A percentile compares a stretch with the other conserved stretches of the same genome.
Evolutionary conservation across 1,140 invertebrate genomes (phyloP).

Genomic region (Phortica variegata): DNA sequence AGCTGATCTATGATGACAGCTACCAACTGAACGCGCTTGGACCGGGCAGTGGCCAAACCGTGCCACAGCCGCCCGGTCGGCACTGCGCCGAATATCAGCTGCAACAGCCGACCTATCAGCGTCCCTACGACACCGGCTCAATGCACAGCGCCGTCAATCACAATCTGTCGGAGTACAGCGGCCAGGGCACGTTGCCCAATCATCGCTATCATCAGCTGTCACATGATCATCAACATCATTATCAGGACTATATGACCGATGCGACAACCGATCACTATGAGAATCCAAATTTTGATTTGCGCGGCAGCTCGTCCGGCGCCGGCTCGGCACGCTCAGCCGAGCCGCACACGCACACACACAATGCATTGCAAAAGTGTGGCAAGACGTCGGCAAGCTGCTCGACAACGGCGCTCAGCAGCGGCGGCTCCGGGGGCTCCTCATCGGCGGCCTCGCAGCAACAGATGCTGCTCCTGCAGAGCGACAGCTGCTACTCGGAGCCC

Average conservation of each 20-base stretch:
- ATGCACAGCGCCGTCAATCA: slow-evolving; percentile 35
- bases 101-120: slow-evolving; percentile 48
- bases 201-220: slow-evolving; percentile 20
- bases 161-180: slow-evolving; percentile 28
- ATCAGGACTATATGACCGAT: slow-evolving; percentile 38
- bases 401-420: slow-evolving; percentile 20
- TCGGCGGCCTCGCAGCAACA: slow-evolving; percentile 38
- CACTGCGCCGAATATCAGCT: slow-evolving; percentile 30
- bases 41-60: neutral
- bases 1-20: slow-evolving; percentile 71
- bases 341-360: too few species aligned
- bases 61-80: slow-evolving; percentile 6
- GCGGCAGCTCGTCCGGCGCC: slow-evolving; percentile 4
- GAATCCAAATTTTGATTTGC: slow-evolving; percentile 55
- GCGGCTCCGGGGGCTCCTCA: slow-evolving; percentile 12
- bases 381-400: slow-evolving; percentile 19
- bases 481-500: slow-evolving; percentile 52
- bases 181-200: slow-evolving; percentile 1
- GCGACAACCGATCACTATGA: slow-evolving; percentile 50
- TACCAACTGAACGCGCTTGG: slow-evolving; percentile 44
- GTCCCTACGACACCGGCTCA: slow-evolving; percentile 50
- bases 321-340: neutral
- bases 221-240: slow-evolving; percentile 20
- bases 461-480: slow-evolving; percentile 37
- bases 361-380: slow-evolving; percentile 11